Base-by-base conservation (phyloP, 2,113 vertebrate species). In the Formicarius rufipectus region DNA sequence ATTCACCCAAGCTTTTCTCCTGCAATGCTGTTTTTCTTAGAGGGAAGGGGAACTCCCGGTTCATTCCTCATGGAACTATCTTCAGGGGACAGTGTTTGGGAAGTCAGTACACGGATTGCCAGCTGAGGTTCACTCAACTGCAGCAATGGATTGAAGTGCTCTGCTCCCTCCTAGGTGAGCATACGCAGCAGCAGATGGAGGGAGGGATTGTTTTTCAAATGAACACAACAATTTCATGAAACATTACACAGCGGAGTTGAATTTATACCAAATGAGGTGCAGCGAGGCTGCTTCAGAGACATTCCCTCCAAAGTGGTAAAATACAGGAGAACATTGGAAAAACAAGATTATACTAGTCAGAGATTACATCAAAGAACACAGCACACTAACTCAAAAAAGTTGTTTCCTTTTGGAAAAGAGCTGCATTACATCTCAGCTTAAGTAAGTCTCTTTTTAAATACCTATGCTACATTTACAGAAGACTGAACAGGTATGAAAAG, bases 221-320 rank as follows among this genome's bases (percentile, higher is more conserved):
- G 14, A 95, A 89, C 82, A 88, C 50, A 35, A 92, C 83, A 67
- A 67, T 95, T 93, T 92, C 83, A 95, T 81, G 81, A 93, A 94
- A 96, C 88, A 52, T 82, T 86, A 69, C 15, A 31, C 53, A 21
- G n/a, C 55, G 47, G 44, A 87, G 73, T 7, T 80, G 73, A 82
- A 84, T 87, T 87, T 90, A 62, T 73, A 89, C 71, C 52, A 96
- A 94, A 96, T 68, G 56, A 87, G 66, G 50, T 85, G 66, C 87
- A 89, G 76, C 63, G 87, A 63, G 35, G 64, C 76, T 12, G 1
- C 68, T 92, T 74, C 68, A 84, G 14, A 90, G 87, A 45, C 64
- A 58, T 66, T 55, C 79, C 10, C 58, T 33, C 50, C 77, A 49
- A 66, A 86, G 62, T 58, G 44, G 37, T 45, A 93, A 86, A 87